phyloP scores from a whole-genome alignment of 2,113 vertebrate species.

The Xyrauchen texanus region DNA sequence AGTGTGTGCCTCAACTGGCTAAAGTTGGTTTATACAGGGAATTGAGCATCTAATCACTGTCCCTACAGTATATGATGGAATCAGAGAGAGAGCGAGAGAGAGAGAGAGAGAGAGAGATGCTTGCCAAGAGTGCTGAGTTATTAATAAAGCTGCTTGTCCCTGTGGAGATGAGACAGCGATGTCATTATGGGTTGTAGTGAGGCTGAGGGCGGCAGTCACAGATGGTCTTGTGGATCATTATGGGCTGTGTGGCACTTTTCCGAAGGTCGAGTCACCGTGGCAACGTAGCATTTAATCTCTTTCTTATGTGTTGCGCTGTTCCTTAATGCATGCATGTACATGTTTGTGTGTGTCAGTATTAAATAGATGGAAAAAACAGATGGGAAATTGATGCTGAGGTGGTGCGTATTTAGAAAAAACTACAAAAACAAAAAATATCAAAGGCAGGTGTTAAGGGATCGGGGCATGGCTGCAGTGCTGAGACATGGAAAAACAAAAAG shows the following conservation, averaged over 20 bases:
- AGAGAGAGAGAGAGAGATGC: not conserved
- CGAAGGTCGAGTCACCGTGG: slow-evolving; percentile 41
- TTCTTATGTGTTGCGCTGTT: slow-evolving; percentile 18
- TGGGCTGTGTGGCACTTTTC: slow-evolving; percentile 40
- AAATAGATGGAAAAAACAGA: slow-evolving; percentile 34
- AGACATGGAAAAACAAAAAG: slow-evolving; percentile 24
- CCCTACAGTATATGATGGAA: slow-evolving; percentile 17
- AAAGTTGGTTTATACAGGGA: slow-evolving; percentile 37
- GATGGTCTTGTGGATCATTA: slow-evolving; percentile 53
- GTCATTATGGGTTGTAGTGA: slow-evolving; percentile 41
- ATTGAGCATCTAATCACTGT: slow-evolving; percentile 37
- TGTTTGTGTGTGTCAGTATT: slow-evolving; percentile 19
- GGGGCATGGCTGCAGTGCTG: slow-evolving; percentile 17
- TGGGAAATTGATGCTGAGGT: slow-evolving; percentile 37
- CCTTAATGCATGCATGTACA: slow-evolving; percentile 16
- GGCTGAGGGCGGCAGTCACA: slow-evolving; percentile 43
- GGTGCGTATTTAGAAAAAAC: slow-evolving; percentile 6
- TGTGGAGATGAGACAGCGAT: slow-evolving; percentile 41
- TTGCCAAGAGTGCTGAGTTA: slow-evolving; percentile 42
- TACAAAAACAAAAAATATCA: too few species aligned
- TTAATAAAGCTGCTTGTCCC: slow-evolving; percentile 47
- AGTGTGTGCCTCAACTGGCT: not conserved
- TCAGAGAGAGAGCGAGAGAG: not conserved
- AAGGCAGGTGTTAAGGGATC: not conserved
- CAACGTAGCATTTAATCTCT: slow-evolving; percentile 44